These are phyloP conservation scores for Lepidothrix coronata DNA, from an alignment of 2,113 vertebrate genomes.

Conservation along the genomic window DNA sequence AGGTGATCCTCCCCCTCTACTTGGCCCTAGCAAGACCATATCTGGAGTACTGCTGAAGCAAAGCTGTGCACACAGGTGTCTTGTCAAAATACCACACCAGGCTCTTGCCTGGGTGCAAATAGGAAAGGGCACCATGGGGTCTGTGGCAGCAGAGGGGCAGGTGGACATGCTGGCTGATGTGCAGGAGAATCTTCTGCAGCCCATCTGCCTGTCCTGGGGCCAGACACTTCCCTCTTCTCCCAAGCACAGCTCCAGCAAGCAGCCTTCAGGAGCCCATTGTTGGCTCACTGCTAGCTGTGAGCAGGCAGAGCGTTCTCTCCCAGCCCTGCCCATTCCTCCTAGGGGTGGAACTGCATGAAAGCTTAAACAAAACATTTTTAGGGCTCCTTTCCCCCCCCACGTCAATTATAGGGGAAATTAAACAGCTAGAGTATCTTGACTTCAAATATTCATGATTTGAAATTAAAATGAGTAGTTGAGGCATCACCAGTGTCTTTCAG, in stretches of 20 bases:
- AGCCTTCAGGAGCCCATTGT: background rate
- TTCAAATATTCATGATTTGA: background rate
- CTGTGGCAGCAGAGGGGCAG: too few relatives aligned
- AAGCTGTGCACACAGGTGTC: fast-evolving
- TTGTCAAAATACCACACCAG: background rate
- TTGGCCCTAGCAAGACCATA: background rate
- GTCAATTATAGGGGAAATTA: background rate
- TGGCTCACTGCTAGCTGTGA: fast-evolving
- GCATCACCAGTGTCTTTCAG: fast-evolving
- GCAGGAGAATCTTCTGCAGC: background rate
- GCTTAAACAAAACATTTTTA: background rate
- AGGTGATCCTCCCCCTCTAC: background rate
- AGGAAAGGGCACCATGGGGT: fast-evolving
- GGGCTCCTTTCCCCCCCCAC: background rate
- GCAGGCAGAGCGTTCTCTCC: fast-evolving
- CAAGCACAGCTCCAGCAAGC: background rate
- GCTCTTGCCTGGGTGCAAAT: fast-evolving
- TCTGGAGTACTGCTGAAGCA: background rate
- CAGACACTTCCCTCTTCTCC: background rate
- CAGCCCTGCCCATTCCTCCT: fast-evolving
- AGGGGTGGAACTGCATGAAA: background rate
- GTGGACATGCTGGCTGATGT: fast-evolving
- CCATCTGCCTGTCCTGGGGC: fast-evolving
- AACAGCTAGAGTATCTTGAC: background rate
- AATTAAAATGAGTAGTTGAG: background rate